A percentile compares a stretch with the other conserved stretches of the same genome.
Conservation (phyloP, 2,797 vertebrate genomes). For the Myotis daubentonii region DNA sequence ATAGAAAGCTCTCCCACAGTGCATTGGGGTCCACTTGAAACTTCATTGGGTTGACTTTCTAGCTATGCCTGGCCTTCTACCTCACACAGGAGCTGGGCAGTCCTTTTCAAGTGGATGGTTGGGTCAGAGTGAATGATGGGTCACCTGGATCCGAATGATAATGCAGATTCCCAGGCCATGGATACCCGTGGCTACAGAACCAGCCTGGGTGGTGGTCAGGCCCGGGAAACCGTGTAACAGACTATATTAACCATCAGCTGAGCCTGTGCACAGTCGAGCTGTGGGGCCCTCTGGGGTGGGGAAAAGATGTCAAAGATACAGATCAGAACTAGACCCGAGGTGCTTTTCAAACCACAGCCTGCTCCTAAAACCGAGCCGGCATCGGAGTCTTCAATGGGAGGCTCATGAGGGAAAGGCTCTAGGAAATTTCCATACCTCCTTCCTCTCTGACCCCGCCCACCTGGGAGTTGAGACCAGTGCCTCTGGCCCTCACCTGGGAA, state of each 20-base stretch:
- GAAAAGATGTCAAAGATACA: background rate
- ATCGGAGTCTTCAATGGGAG: background rate
- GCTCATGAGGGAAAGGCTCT: background rate
- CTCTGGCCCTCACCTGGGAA: background rate
- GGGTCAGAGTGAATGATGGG: background rate
- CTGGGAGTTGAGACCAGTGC: background rate
- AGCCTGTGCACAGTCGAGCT: accelerated
- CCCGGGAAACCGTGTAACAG: too few species aligned
- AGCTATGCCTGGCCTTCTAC: too few species aligned
- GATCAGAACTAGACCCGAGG: background rate
- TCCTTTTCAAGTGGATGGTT: background rate
- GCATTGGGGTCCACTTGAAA: background rate
- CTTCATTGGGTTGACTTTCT: background rate
- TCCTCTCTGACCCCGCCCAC: background rate
- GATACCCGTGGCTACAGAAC: background rate
- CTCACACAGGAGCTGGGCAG: background rate
- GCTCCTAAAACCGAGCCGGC: background rate
- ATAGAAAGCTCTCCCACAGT: background rate
- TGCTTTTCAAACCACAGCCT: background rate
- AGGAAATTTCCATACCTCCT: background rate
- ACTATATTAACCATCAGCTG: too few species aligned
- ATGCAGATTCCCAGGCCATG: accelerated
- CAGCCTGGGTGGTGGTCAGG: background rate
- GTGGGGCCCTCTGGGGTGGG: accelerated
- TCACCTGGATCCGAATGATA: background rate